Evolutionary conservation across 2,113 vertebrate genomes (phyloP).

Genomic region (Benitochromis conjunctus): DNA sequence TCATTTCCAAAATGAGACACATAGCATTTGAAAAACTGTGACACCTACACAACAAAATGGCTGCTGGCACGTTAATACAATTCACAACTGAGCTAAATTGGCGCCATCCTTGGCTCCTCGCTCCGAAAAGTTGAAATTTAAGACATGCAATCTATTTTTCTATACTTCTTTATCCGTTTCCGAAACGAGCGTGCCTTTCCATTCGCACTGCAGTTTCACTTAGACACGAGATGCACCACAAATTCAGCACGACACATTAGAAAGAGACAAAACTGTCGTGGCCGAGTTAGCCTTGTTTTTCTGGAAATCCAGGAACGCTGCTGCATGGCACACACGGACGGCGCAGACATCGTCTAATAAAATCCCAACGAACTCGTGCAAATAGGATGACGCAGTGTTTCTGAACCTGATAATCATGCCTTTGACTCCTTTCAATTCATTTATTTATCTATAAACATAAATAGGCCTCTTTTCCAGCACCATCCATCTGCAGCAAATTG

Average conservation of each 20-base stretch:
- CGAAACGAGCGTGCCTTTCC: background rate
- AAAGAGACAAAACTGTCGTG: background rate
- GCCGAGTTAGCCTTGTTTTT: background rate
- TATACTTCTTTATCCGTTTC: background rate
- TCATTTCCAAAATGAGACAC: slow-evolving; percentile 38
- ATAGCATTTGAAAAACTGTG: slow-evolving; percentile 20
- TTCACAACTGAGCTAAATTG: background rate
- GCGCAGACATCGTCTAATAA: background rate
- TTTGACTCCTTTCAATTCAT: background rate
- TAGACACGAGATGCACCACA: background rate
- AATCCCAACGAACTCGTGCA: background rate
- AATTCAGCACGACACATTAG: background rate
- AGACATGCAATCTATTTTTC: background rate
- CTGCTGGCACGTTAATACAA: background rate
- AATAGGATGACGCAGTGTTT: background rate
- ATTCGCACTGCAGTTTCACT: background rate
- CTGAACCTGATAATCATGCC: background rate
- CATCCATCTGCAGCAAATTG: background rate
- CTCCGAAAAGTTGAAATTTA: background rate
- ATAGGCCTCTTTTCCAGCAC: background rate
- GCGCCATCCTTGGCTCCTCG: background rate
- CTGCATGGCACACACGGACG: background rate
- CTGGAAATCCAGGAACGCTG: background rate
- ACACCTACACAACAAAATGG: slow-evolving; percentile 42
- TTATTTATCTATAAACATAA: background rate